Evolutionary conservation across 2,888 invertebrate species (phyloP), one percentile per base, ranked within the genome.

Genomic region (Ecdyonurus torrentis): DNA sequence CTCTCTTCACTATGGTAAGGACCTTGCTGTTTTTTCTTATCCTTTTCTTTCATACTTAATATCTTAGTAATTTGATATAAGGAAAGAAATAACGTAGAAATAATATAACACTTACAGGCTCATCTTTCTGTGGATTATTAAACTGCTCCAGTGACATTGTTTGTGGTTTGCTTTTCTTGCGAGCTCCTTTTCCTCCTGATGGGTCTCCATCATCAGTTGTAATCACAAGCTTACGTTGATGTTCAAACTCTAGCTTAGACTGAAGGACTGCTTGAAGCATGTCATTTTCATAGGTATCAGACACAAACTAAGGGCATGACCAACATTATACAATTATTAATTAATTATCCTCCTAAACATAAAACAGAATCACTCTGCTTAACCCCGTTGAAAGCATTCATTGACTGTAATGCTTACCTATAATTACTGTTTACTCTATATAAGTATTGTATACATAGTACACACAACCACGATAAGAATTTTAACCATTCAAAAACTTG

Each of bases 101-200:
- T n/a, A n/a, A n/a, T n/a, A n/a, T n/a, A 55, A 20, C 55, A 55
- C 37, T 37, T 15, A 20, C 55, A 7, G 5, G 55, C 55, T 20
- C n/a, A 7, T 55, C 22, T 20, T 55, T 55, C n/a, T 55, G n/a
- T 55, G 84, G 75, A 66, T 78, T 83, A 72, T 86, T 85, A 71
- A 89, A 89, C 73, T 89, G 83, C 65, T 85, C 85, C 63, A 89
- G 75, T 64, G 84, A 83, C 84, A 89, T 87, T 0, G 85, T 69
- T 20, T 72, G 70, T 1, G 72, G 81, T 71, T 84, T 84, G 68
- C 84, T 84, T 72, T 86, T 87, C 66, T 81, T 78, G 69, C 37
- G 72, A 67, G 61, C 74, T 68, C 70, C 75, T 70, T 72, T 71
- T 70, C 69, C 69, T 77, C 81, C 71, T 78, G 75, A 66, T 77